A percentile compares a stretch with the other conserved stretches of the same genome.
Evolutionary conservation across 2,888 invertebrate genomes (phyloP).

Genomic region (Sphaerophoria rueppellii): DNA sequence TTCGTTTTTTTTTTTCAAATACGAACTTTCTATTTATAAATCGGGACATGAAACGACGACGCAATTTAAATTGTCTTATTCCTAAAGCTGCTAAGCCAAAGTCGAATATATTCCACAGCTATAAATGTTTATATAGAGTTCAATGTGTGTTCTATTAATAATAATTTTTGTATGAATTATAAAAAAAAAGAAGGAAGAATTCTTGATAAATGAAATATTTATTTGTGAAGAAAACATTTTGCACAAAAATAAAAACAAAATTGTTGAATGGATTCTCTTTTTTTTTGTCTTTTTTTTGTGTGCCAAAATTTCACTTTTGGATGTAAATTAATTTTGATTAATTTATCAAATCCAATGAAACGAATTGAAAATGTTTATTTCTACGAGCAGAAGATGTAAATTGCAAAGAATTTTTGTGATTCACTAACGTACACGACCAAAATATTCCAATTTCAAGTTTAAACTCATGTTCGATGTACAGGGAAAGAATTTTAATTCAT

Average conservation of each 20-base stretch:
- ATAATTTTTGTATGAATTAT: slow-evolving; percentile 57
- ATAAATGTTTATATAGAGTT: slow-evolving; percentile 56
- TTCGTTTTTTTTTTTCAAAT: slow-evolving; percentile 63
- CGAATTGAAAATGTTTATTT: background rate
- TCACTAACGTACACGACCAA: slow-evolving; percentile 35
- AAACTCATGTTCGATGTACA: slow-evolving; percentile 1
- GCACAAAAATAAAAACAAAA: slow-evolving; percentile 72
- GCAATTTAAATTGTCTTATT: slow-evolving; percentile 73
- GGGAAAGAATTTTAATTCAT: slow-evolving; percentile 50
- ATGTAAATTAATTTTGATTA: slow-evolving; percentile 21
- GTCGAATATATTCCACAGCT: slow-evolving; percentile 1
- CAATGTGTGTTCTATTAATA: slow-evolving; percentile 70
- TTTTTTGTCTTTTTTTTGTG: background rate
- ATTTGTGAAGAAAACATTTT: slow-evolving; percentile 49
- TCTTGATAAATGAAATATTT: slow-evolving; percentile 61
- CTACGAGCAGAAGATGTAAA: slow-evolving; percentile 11
- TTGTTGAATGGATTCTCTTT: background rate
- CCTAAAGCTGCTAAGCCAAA: slow-evolving; percentile 24
- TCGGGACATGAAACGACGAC: slow-evolving; percentile 70
- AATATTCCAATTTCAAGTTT: background rate
- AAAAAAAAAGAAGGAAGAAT: slow-evolving; percentile 52
- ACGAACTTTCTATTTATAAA: slow-evolving; percentile 73
- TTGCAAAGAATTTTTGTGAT: slow-evolving; percentile 29
- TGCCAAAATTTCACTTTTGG: background rate
- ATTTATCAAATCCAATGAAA: slow-evolving; percentile 29